Evolutionary conservation across 2,888 invertebrate genomes (phyloP).

Genomic region (Hydriomena furcata): DNA sequence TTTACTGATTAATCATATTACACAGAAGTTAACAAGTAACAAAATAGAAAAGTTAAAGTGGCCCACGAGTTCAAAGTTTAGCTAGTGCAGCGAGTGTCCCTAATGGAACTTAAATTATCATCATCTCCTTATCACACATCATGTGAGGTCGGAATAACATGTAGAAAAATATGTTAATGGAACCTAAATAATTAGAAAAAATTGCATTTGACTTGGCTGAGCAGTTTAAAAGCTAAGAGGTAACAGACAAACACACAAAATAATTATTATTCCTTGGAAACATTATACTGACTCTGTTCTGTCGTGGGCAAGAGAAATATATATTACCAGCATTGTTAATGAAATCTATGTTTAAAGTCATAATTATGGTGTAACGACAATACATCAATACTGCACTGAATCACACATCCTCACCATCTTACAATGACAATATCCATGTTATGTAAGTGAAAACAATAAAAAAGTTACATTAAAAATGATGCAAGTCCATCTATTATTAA

Average conservation of each 20-base stretch:
- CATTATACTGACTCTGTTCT: neutral
- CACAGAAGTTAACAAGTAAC: slow-evolving; percentile 14
- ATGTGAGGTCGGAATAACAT: too few relatives aligned
- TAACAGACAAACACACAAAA: slow-evolving; percentile 1
- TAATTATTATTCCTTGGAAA: too few relatives aligned
- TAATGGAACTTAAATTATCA: neutral
- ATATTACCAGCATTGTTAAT: neutral
- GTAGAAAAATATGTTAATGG: too few relatives aligned
- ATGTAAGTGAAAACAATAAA: slow-evolving; percentile 1
- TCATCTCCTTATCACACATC: neutral
- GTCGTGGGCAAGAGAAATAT: neutral
- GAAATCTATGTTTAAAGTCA: neutral
- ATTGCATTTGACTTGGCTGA: neutral
- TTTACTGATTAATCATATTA: slow-evolving; percentile 24
- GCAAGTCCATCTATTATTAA: slow-evolving; percentile 2
- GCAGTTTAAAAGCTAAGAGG: neutral
- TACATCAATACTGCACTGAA: slow-evolving; percentile 7
- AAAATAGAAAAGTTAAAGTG: slow-evolving; percentile 5
- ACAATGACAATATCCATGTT: neutral
- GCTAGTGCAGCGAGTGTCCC: neutral
- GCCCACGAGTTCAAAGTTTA: neutral
- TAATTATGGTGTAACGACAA: neutral
- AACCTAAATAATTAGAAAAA: too few relatives aligned
- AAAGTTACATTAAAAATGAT: neutral
- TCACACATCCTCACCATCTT: slow-evolving; percentile 16